Conservation (phyloP, 1,140 invertebrate genomes). For the Fopius arisanus region DNA sequence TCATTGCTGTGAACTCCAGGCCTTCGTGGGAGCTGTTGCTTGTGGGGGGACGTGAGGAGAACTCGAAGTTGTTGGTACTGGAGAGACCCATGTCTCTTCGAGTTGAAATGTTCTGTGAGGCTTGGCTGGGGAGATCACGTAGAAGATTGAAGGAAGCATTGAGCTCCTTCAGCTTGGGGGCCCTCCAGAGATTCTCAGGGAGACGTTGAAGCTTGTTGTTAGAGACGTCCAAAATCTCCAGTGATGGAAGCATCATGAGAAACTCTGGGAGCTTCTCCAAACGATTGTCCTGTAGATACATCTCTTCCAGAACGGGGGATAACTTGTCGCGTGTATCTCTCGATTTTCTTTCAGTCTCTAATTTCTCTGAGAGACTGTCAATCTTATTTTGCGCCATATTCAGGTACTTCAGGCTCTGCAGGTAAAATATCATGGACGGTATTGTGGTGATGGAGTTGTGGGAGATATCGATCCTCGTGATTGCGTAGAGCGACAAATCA, state of each 20-base stretch:
- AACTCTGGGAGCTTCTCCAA: conserved; percentile 81
- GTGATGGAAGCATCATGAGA: conserved; percentile 80
- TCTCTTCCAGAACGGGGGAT: conserved; percentile 85
- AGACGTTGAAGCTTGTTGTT: conserved; percentile 92
- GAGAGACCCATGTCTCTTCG: conserved; percentile 50
- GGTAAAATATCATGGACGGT: conserved; percentile 83
- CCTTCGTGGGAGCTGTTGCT: background rate
- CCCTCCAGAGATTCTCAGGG: conserved; percentile 89
- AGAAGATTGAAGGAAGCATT: conserved; percentile 93
- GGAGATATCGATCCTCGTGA: conserved; percentile 94
- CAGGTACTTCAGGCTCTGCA: conserved; percentile 75
- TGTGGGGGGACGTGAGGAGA: conserved; percentile 38
- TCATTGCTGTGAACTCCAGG: conserved; percentile 36
- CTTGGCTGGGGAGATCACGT: conserved; percentile 75
- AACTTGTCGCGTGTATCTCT: conserved; percentile 67
- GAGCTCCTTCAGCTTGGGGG: conserved; percentile 87
- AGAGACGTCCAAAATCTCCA: conserved; percentile 88
- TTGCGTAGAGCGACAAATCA: conserved; percentile 81
- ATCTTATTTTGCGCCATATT: conserved; percentile 91
- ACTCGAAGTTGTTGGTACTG: conserved; percentile 50
- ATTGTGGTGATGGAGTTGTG: conserved; percentile 85
- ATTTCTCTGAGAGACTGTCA: conserved; percentile 64
- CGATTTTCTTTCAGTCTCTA: conserved; percentile 47
- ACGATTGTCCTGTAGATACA: conserved; percentile 89
- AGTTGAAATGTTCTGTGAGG: conserved; percentile 50